These are phyloP conservation scores for Chelmon rostratus DNA, from an alignment of 2,797 vertebrate genomes.

Conservation along the genomic window DNA sequence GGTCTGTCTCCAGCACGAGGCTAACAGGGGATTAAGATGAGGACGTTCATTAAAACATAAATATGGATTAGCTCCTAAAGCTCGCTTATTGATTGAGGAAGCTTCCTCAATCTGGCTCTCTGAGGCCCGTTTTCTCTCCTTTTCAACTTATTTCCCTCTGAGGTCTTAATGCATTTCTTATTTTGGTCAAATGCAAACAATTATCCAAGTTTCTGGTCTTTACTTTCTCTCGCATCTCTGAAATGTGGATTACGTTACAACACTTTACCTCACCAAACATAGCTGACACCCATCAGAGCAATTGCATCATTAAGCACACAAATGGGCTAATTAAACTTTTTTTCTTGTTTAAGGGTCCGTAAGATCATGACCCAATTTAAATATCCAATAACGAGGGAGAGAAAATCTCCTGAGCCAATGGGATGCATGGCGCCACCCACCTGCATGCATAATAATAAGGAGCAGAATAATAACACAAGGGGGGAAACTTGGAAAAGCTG, in stretches of 20 bases:
- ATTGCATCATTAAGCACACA: constrained; percentile 66
- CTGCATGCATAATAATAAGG: constrained; percentile 66
- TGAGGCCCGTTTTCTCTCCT: too few relatives aligned
- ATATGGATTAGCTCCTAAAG: constrained; percentile 1
- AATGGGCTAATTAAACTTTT: constrained; percentile 56
- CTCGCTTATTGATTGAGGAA: background rate
- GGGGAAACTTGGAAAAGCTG: constrained; percentile 46
- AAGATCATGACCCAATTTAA: constrained; percentile 69
- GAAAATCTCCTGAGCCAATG: constrained; percentile 77
- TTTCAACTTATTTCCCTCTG: too few relatives aligned
- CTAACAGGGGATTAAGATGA: background rate
- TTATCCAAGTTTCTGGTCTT: background rate
- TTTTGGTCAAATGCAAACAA: background rate
- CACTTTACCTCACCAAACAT: constrained; percentile 7
- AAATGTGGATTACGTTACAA: background rate
- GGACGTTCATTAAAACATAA: background rate
- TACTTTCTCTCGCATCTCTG: background rate
- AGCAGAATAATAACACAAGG: constrained; percentile 46
- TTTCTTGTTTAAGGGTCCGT: constrained; percentile 3
- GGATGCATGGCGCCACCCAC: constrained; percentile 60
- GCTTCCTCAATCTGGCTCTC: too few relatives aligned
- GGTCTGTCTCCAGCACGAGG: background rate
- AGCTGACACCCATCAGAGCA: constrained; percentile 30
- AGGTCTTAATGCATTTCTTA: background rate
- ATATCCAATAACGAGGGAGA: constrained; percentile 65